These are phyloP conservation scores for Corythornis cristatus DNA, from an alignment of 2,113 vertebrate species.

Conservation along the genomic window DNA sequence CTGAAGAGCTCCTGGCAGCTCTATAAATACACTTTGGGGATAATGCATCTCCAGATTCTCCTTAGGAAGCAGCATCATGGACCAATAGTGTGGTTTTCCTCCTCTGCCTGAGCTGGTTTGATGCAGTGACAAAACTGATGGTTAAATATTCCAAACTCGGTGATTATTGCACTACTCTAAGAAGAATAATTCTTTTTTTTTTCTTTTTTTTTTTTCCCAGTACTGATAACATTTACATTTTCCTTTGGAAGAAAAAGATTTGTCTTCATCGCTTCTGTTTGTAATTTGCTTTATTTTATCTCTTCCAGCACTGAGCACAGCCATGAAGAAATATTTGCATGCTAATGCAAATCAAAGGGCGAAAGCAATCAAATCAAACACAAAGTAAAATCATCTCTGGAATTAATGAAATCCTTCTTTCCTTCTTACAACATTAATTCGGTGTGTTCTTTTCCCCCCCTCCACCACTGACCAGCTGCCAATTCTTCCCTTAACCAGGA, in stretches of 20 bases:
- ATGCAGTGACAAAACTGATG: conserved; percentile 5
- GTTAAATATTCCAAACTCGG: conserved; percentile 40
- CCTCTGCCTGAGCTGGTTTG: not conserved
- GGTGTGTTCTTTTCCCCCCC: not conserved
- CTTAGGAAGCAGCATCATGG: not conserved
- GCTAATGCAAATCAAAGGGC: not conserved
- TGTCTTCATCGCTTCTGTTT: not conserved
- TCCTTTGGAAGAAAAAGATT: not conserved
- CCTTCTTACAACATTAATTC: not conserved
- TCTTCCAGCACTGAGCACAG: conserved; percentile 11
- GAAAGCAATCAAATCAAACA: conserved; percentile 37
- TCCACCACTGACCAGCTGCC: not conserved
- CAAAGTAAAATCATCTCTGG: not conserved
- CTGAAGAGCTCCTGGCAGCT: not conserved
- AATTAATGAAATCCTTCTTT: conserved; percentile 3
- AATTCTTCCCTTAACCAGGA: not conserved
- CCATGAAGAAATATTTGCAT: conserved; percentile 48
- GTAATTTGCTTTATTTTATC: conserved; percentile 31
- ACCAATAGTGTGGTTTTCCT: not conserved
- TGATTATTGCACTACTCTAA: not conserved
- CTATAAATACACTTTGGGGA: not conserved
- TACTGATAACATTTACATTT: conserved; percentile 45
- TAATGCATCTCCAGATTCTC: not conserved
- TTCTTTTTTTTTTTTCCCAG: not conserved
- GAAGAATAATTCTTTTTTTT: not conserved